A percentile compares a stretch with the other conserved stretches of the same genome.
These are phyloP conservation scores for Ficedula albicollis DNA, from an alignment of 2,797 vertebrate genomes.

Conservation along the genomic window DNA sequence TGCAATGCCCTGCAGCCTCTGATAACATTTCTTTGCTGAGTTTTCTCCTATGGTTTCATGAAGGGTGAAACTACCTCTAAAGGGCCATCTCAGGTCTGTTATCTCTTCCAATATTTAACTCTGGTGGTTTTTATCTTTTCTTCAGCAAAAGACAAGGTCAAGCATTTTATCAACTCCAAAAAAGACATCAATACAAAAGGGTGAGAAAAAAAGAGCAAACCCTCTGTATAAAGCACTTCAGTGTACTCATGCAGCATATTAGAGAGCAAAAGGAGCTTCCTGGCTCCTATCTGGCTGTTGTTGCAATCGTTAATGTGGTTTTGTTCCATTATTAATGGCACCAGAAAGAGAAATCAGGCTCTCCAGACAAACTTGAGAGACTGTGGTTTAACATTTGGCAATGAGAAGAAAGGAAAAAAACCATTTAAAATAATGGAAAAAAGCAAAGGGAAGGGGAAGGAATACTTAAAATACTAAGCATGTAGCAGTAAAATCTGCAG, in stretches of 20 bases:
- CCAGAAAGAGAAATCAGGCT: constrained; percentile 22
- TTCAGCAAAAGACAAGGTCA: neutral
- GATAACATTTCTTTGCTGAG: neutral
- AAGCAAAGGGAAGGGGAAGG: neutral
- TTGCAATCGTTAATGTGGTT: constrained; percentile 47
- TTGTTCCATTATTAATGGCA: constrained; percentile 69
- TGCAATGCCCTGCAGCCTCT: neutral
- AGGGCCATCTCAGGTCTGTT: neutral
- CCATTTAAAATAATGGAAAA: neutral
- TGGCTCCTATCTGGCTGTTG: constrained; percentile 49
- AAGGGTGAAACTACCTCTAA: neutral
- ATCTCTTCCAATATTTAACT: neutral
- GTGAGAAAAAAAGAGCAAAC: neutral
- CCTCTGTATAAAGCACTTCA: neutral
- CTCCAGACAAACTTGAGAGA: constrained; percentile 15
- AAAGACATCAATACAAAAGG: neutral
- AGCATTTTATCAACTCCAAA: neutral
- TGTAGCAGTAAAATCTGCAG: neutral
- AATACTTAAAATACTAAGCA: neutral
- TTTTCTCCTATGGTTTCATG: neutral
- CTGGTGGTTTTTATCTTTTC: neutral
- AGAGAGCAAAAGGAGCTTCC: constrained; percentile 17
- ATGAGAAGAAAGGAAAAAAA: neutral
- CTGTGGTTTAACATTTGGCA: neutral
- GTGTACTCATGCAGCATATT: neutral